Base-by-base conservation (phyloP, 2,888 invertebrate genomes). In the Ernsta delagoae region DNA sequence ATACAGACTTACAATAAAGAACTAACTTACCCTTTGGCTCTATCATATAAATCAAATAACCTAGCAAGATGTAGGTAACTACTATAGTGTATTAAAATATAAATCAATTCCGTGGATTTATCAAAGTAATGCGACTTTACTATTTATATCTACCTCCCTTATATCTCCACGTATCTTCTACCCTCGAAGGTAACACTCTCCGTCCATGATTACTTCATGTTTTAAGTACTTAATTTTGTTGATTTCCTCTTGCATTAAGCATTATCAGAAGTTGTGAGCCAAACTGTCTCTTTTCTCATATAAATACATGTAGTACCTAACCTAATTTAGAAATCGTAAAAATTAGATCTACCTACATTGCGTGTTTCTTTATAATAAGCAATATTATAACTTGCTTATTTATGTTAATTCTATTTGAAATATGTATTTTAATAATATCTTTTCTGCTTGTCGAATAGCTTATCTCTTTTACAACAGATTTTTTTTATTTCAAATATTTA, bases 221-320 rank as follows among this genome's bases (percentile, higher is more conserved):
- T 83, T 80, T 87, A 88, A 89, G 92, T 92, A 92, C 92, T 92
- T 92, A 92, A 92, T 87, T 69, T 82, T 84, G 75, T 83, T 88
- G 84, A 83, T 88, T 57, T 62, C 67, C 82, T 85, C 78, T 68
- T 57, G 31, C 45, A 11, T 36, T 50, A 41, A 62, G 41, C 56
- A 6, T 61, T n/a, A 56, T 12, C 11, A 56, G 43, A 60, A 66
- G 24, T 60, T 41, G 36, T 65, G n/a, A 53, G 8, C 24, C 16
- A 7, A 50, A 50, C 24, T 53, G 16, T 53, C 9, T 53, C 53
- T 53, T 45, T n/a, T 53, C 24, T 53, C 24, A 9, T 24, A 24
- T 53, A 24, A 53, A 53, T 53, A 50, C 3, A 8, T 16, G 16
- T 50, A 45, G 16, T 50, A 45, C n/a, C 2, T 48, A 50, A n/a